phyloP scores from a whole-genome alignment of 2,113 vertebrate species.

The Embiotoca jacksoni region DNA sequence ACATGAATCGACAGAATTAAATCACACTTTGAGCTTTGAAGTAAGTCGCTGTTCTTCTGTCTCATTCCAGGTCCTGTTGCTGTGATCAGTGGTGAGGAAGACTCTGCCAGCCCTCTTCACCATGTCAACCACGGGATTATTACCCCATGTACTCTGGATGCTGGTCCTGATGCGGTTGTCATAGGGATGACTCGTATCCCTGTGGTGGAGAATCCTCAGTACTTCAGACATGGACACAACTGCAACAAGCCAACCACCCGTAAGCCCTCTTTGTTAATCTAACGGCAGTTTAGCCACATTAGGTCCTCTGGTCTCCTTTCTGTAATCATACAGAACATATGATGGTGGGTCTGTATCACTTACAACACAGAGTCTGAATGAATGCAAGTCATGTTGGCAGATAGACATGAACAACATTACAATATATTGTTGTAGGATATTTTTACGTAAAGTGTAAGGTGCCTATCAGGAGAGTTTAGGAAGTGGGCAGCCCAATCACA shows the following conservation, averaged over 20 bases:
- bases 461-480: background rate
- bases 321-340: too few relatives aligned
- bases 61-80: conserved; percentile 90
- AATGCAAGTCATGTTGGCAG: too few relatives aligned
- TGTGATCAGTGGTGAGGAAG: conserved; percentile 97
- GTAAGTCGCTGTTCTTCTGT: background rate
- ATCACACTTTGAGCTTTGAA: background rate
- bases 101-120: conserved; percentile 97
- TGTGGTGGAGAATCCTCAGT: conserved; percentile 97
- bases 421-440: too few relatives aligned
- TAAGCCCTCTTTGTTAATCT: conserved; percentile 71
- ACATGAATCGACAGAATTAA: too few relatives aligned
- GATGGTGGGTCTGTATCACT: too few relatives aligned
- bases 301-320: background rate
- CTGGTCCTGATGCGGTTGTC: conserved; percentile 93
- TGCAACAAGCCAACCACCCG: conserved; percentile 97
- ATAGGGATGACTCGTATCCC: conserved; percentile 98
- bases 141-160: conserved; percentile 91
- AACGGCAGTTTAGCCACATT: background rate
- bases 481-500: too few relatives aligned
- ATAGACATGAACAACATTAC: too few relatives aligned
- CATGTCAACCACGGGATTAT: conserved; percentile 98
- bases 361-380: too few relatives aligned
- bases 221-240: conserved; percentile 96
- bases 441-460: too few relatives aligned